Evolutionary conservation across 2,113 vertebrate genomes (phyloP).

Genomic region (Cisticola juncidis): DNA sequence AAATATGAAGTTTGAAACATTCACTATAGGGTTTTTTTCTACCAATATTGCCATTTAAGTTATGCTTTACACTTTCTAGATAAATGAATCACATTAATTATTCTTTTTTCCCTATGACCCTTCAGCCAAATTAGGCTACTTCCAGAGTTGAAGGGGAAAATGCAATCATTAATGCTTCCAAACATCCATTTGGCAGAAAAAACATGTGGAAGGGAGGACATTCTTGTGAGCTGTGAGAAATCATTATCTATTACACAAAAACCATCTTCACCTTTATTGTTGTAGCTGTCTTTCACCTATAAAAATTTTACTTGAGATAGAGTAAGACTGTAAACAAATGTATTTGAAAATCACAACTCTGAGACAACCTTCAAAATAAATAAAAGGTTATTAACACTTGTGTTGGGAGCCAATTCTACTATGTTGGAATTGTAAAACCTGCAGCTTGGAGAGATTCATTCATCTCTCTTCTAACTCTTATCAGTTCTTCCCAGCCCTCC

Average conservation of each 20-base stretch:
- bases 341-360: background rate
- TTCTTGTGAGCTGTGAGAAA: background rate
- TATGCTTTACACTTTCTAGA: conserved; percentile 26
- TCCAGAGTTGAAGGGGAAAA: conserved; percentile 43
- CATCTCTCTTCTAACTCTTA: background rate
- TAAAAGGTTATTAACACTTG: background rate
- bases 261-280: background rate
- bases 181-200: conserved; percentile 30
- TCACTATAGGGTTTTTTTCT: background rate
- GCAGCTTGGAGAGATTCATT: background rate
- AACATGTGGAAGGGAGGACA: background rate
- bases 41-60: background rate
- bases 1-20: background rate
- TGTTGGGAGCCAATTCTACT: background rate
- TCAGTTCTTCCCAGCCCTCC: background rate
- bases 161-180: conserved; percentile 41
- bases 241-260: background rate
- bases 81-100: conserved; percentile 29
- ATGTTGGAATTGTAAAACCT: background rate
- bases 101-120: conserved; percentile 29
- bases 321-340: background rate
- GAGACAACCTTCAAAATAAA: background rate
- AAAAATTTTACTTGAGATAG: background rate
- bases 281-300: background rate
- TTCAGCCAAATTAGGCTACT: conserved; percentile 52